Evolutionary conservation across 2,113 vertebrate genomes (phyloP).

Genomic region (Bambusicola thoracicus): DNA sequence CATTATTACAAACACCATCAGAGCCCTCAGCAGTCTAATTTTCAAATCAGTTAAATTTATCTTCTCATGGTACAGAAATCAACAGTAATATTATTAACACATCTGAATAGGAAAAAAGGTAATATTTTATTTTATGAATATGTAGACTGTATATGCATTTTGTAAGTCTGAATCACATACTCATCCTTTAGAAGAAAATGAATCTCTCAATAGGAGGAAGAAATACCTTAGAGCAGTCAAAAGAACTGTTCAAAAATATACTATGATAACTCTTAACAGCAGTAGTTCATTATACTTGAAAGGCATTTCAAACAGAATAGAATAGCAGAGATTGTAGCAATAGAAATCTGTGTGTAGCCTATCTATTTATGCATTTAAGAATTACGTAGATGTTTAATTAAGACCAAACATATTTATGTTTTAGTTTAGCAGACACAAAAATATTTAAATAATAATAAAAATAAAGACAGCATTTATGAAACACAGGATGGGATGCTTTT

Average conservation of each 20-base stretch:
- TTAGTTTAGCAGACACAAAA: neutral
- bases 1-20: accelerated
- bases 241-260: slow-evolving; percentile 9
- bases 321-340: neutral
- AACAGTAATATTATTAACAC: neutral
- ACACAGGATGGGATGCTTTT: neutral
- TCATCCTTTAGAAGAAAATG: neutral
- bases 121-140: neutral
- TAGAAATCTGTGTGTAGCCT: neutral
- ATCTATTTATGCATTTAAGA: neutral
- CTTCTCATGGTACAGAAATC: neutral
- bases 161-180: neutral
- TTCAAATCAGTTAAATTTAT: neutral
- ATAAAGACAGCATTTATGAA: neutral
- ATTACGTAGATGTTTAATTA: neutral
- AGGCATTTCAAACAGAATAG: slow-evolving; percentile 12
- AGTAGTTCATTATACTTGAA: slow-evolving; percentile 17
- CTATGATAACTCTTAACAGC: neutral
- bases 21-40: neutral
- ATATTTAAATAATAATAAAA: neutral
- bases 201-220: neutral
- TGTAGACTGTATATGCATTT: neutral
- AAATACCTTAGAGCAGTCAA: neutral
- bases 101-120: neutral
- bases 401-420: neutral